phyloP scores from a whole-genome alignment of 2,888 invertebrate species.

The Palloptera scutellata region DNA sequence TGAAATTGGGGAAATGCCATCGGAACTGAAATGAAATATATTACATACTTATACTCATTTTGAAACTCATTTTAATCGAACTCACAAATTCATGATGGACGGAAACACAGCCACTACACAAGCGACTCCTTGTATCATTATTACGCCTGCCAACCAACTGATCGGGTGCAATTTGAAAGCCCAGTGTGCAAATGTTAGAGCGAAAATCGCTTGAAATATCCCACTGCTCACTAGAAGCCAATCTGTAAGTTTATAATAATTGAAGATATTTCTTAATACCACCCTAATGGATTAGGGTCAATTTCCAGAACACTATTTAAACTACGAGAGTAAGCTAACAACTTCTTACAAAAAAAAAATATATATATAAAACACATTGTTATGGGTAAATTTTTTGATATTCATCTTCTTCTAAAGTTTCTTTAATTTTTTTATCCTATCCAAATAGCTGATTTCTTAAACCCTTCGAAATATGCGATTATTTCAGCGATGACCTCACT shows the following conservation, averaged over 20 bases:
- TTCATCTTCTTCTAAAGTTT: no score
- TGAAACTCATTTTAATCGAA: constrained; percentile 11
- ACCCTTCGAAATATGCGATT: no score
- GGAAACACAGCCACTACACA: constrained; percentile 68
- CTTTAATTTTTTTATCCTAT: no score
- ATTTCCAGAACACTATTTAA: not conserved
- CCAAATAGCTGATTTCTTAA: no score
- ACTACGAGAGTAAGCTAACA: no score
- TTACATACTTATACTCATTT: no score
- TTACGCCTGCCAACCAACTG: constrained; percentile 69
- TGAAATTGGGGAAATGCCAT: constrained; percentile 39
- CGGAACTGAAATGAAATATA: constrained; percentile 40
- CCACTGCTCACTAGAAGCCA: constrained; percentile 69
- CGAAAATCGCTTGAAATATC: constrained; percentile 67
- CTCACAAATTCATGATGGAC: constrained; percentile 66
- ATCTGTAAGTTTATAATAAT: constrained; percentile 61
- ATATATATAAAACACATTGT: no score
- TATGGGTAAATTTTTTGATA: no score
- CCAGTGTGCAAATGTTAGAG: constrained; percentile 68
- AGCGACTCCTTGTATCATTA: constrained; percentile 67
- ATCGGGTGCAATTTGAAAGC: constrained; percentile 69
- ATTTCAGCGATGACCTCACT: no score
- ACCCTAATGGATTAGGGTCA: not conserved
- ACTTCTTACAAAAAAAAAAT: no score
- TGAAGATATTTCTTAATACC: not conserved